Evolutionary conservation across 2,888 invertebrate species (phyloP).

Genomic region (Nomada flava): DNA sequence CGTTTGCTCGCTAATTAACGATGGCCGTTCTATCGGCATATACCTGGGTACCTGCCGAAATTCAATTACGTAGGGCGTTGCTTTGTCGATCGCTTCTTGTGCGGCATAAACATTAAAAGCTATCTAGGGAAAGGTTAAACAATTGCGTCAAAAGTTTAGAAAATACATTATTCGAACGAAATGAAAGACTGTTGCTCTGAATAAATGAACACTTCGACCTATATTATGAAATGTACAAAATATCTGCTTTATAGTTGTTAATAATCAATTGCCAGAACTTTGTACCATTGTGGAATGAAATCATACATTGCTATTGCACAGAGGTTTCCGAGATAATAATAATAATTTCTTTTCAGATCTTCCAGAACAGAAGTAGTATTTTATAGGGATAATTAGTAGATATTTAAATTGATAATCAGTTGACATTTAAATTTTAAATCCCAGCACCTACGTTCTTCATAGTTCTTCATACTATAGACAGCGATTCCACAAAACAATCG

Average conservation of each 20-base stretch:
- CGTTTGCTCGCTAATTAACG: slow-evolving; percentile 68
- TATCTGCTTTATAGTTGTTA: too few species aligned
- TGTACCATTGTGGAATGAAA: too few species aligned
- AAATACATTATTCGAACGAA: not conserved
- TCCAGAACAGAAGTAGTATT: too few species aligned
- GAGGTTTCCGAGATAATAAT: too few species aligned
- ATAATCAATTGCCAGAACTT: too few species aligned
- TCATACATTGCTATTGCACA: too few species aligned
- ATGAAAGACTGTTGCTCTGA: not conserved
- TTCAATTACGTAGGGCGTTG: slow-evolving; percentile 55
- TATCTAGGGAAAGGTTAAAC: slow-evolving; percentile 47
- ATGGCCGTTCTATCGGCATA: slow-evolving; percentile 55
- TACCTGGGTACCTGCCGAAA: slow-evolving; percentile 36
- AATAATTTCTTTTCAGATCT: too few species aligned
- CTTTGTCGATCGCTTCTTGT: slow-evolving; percentile 47
- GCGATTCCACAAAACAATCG: too few species aligned
- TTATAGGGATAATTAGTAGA: too few species aligned
- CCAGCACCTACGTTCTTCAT: not conserved
- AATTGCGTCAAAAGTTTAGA: slow-evolving; percentile 18
- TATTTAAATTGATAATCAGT: too few species aligned
- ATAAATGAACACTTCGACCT: not conserved
- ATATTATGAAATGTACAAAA: too few species aligned
- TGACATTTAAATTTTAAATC: not conserved
- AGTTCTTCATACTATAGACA: too few species aligned
- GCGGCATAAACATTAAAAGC: not conserved